phyloP scores from a whole-genome alignment of 2,888 invertebrate species.

The Xestia ashworthii region DNA sequence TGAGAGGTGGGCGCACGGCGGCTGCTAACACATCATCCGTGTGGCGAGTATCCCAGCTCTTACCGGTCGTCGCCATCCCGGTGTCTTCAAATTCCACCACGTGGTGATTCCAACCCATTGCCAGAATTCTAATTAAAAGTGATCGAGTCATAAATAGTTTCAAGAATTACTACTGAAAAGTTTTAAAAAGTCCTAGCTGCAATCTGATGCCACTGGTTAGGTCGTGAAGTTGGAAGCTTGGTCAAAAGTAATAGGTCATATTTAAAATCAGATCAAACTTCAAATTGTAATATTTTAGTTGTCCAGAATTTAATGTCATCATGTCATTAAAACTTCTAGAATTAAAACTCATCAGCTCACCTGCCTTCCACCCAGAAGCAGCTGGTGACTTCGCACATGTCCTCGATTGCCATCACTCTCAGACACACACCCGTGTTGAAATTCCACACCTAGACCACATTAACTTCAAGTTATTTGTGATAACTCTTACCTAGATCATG shows the following conservation, averaged over 20 bases:
- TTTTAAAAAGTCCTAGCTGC: neutral
- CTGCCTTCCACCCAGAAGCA: constrained; percentile 91
- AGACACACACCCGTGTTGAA: constrained; percentile 95
- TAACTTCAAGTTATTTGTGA: neutral
- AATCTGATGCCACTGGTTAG: neutral
- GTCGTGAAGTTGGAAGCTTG: neutral
- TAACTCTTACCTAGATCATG: neutral
- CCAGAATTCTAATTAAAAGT: constrained; percentile 90
- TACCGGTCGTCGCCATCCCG: constrained; percentile 90
- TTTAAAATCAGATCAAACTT: neutral
- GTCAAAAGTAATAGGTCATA: neutral
- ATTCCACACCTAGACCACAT: constrained; percentile 93
- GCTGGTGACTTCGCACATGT: constrained; percentile 90
- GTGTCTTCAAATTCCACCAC: constrained; percentile 92
- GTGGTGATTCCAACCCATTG: constrained; percentile 94
- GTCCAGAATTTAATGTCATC: neutral
- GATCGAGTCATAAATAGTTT: neutral
- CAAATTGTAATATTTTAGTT: neutral
- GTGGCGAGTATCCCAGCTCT: constrained; percentile 94
- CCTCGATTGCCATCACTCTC: constrained; percentile 92
- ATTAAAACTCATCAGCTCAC: constrained; percentile 68
- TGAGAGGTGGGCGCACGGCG: constrained; percentile 92
- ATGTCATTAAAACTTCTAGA: neutral
- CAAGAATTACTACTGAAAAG: neutral
- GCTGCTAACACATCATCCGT: constrained; percentile 94